phyloP scores from a whole-genome alignment of 1,140 invertebrate species.

The Drosophila bocqueti region DNA sequence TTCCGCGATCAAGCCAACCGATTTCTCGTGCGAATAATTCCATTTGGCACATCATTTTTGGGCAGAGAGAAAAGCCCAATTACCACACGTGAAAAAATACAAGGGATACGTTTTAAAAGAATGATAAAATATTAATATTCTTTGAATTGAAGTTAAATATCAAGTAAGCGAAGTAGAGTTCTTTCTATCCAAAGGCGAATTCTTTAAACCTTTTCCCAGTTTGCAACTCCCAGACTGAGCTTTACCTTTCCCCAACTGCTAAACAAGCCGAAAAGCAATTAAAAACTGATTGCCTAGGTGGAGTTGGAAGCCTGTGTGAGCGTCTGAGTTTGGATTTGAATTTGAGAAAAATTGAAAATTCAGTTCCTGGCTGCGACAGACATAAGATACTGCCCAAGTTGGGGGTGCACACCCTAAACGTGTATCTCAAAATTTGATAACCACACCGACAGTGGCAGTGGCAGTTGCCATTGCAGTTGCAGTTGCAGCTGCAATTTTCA shows the following conservation, averaged over 20 bases:
- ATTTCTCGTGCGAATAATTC: conserved; percentile 32
- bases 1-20: conserved; percentile 24
- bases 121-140: background rate
- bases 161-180: background rate
- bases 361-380: conserved; percentile 48
- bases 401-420: conserved; percentile 76
- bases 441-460: conserved; percentile 49
- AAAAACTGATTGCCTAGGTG: conserved; percentile 72
- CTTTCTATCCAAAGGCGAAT: background rate
- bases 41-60: conserved; percentile 70
- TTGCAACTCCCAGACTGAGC: conserved; percentile 18
- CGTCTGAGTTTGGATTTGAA: conserved; percentile 6
- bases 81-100: conserved; percentile 20
- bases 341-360: conserved; percentile 74
- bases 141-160: background rate
- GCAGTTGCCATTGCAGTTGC: conserved; percentile 31
- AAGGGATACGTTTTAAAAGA: background rate
- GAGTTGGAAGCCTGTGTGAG: conserved; percentile 3
- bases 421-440: conserved; percentile 81
- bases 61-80: conserved; percentile 56
- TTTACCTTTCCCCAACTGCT: conserved; percentile 4
- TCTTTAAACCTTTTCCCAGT: background rate
- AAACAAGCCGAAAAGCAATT: conserved; percentile 65
- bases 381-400: conserved; percentile 54
- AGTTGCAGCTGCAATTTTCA: conserved; percentile 38